Percentiles rank a stretch among this genome's conserved stretches.
Conservation (phyloP, 2,888 invertebrate genomes). For the Ptilodon capucinus region DNA sequence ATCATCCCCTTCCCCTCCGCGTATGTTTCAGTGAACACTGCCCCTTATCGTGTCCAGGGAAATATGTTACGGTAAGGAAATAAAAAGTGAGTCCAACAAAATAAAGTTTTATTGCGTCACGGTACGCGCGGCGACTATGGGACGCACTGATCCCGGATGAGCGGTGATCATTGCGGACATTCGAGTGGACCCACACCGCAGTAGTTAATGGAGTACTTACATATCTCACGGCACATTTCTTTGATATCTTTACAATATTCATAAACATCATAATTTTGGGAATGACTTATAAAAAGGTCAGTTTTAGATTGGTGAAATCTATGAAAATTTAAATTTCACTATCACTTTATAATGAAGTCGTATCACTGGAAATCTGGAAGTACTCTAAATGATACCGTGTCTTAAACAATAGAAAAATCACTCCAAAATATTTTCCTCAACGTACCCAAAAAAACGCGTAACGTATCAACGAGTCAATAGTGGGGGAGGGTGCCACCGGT, state of each 20-base stretch:
- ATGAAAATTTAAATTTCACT: too few relatives aligned
- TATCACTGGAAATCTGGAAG: too few relatives aligned
- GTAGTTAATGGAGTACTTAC: conserved; percentile 26
- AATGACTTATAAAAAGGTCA: too few relatives aligned
- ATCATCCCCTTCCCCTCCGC: background rate
- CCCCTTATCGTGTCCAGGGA: conserved; percentile 62
- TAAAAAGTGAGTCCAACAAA: conserved; percentile 50
- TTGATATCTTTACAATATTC: too few relatives aligned
- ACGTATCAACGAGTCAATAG: conserved; percentile 22
- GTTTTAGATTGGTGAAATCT: too few relatives aligned
- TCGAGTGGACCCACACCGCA: conserved; percentile 16
- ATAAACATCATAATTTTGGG: too few relatives aligned
- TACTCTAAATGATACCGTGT: too few relatives aligned
- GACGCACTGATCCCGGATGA: conserved; percentile 22
- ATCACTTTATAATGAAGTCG: too few relatives aligned
- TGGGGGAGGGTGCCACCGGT: conserved; percentile 15
- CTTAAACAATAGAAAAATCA: too few relatives aligned
- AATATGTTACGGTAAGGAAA: conserved; percentile 52
- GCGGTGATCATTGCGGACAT: conserved; percentile 17
- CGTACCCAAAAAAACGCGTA: conserved; percentile 2
- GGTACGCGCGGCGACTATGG: conserved; percentile 6
- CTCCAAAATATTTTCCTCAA: too few relatives aligned
- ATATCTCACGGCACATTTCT: conserved; percentile 11
- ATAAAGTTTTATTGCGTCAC: conserved; percentile 54
- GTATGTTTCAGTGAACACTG: background rate